These are phyloP conservation scores for Dryobota labecula DNA, from an alignment of 2,888 invertebrate species.

Conservation along the genomic window DNA sequence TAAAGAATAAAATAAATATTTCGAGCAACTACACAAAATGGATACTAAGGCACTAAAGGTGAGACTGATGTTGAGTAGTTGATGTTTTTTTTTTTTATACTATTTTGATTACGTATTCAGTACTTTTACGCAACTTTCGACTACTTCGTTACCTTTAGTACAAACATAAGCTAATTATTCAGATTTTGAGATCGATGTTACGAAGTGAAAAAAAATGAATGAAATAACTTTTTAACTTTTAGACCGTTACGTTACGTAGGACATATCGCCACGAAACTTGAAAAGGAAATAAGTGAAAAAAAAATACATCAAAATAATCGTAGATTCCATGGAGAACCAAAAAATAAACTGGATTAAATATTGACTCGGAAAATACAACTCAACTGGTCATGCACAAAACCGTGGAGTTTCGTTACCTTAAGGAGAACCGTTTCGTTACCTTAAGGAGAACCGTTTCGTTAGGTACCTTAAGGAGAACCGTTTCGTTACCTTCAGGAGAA, in stretches of 20 bases:
- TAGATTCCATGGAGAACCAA: no score
- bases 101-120: conserved; percentile 32
- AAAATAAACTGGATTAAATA: no score
- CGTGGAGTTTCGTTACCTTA: background rate
- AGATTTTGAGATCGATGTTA: conserved; percentile 46
- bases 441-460: no score
- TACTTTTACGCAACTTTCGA: conserved; percentile 30
- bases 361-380: background rate
- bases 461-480: no score
- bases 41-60: conserved; percentile 59
- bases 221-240: conserved; percentile 14
- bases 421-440: background rate
- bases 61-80: conserved; percentile 38
- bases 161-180: conserved; percentile 29
- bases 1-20: conserved; percentile 41
- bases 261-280: background rate
- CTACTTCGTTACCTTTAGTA: conserved; percentile 55
- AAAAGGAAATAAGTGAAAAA: background rate
- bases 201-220: conserved; percentile 17
- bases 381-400: background rate
- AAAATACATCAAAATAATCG: no score
- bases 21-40: conserved; percentile 39
- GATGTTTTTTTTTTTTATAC: conserved; percentile 34
- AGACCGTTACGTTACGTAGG: conserved; percentile 12
- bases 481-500: background rate